Percentiles rank a stretch among this genome's conserved stretches.
Evolutionary conservation across 2,113 vertebrate genomes (phyloP).

Genomic region (Bubo scandiacus): DNA sequence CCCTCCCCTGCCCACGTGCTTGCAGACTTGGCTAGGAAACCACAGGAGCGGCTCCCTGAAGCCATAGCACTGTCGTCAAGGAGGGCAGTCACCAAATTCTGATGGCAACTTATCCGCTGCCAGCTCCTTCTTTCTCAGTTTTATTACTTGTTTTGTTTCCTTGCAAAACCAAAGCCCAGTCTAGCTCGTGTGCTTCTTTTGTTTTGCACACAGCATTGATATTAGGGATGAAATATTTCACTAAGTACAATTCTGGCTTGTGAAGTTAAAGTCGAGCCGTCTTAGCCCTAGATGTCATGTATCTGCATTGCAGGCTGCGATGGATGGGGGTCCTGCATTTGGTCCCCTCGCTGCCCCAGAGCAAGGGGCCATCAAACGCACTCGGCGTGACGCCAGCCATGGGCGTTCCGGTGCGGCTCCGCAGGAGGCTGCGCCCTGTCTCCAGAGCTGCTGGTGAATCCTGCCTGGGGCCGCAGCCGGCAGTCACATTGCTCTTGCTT

Average conservation of each 20-base stretch:
- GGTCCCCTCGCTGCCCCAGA: neutral
- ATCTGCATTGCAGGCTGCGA: neutral
- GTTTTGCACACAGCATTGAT: neutral
- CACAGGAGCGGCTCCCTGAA: neutral
- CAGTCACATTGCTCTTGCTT: neutral
- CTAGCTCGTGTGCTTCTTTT: neutral
- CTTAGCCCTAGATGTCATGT: neutral
- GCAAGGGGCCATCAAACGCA: neutral
- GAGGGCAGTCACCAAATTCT: neutral
- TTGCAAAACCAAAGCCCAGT: neutral
- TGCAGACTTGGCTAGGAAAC: neutral
- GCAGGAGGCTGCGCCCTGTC: neutral
- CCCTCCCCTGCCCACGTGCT: neutral
- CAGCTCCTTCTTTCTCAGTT: neutral
- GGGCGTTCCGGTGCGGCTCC: neutral
- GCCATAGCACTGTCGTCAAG: neutral
- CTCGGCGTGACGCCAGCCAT: fast-evolving
- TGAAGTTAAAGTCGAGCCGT: neutral
- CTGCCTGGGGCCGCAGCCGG: neutral
- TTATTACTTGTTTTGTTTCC: neutral
- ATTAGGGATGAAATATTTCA: neutral
- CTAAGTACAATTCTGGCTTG: neutral
- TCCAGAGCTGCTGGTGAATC: neutral
- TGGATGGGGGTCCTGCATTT: neutral
- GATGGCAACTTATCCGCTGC: neutral